Evolutionary conservation across 1,140 invertebrate species (phyloP), one percentile per base, ranked within the genome.

Genomic region (Trypoxylus dichotomus): DNA sequence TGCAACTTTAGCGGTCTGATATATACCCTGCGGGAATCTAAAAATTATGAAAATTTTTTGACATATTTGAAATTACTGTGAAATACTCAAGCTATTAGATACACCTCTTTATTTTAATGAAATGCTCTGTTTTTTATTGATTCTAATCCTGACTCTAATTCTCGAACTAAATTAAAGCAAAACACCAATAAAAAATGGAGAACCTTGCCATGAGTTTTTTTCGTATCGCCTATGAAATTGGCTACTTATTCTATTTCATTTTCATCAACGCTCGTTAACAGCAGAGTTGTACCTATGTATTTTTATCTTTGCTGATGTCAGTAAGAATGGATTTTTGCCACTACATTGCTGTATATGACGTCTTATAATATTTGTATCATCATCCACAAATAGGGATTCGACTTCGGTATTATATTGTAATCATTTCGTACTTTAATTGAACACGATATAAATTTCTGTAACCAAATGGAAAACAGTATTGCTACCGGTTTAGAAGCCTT

Each of bases 211-310:
- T 75, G 75, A 19, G 68, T 79, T 37, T 79, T 79, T 32, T 77
- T 47, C 42, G 72, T 79, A 63, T 78, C 72, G 19, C 76, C 76
- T 75, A 81, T 81, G 68, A 81, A 81, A 3, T 41, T 74, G 7
- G 80, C 80, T 19, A 79, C 58, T 76, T 81, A 74, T 76, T 81
- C 79, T 63, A 79, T 77, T 77, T 81, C 80, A n/a, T 77, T 24
- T 71, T 79, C 29, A 81, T 77, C 77, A 42, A 58, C 42, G 19
- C n/a, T 24, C 71, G 37, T 77, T 72, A 77, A 41, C 41, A 15
- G 58, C 78, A 25, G 78, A 77, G 37, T 78, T 29, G 43, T 74
- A 25, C 25, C 78, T 76, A 58, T 77, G 29, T 78, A 77, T 32
- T 63, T 80, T 74, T 19, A 63, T 80, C 74, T 76, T 77, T 54